A percentile compares a stretch with the other conserved stretches of the same genome.
These are phyloP conservation scores for Machaerirhynchus nigripectus DNA, from an alignment of 2,113 vertebrate species.

Conservation along the genomic window DNA sequence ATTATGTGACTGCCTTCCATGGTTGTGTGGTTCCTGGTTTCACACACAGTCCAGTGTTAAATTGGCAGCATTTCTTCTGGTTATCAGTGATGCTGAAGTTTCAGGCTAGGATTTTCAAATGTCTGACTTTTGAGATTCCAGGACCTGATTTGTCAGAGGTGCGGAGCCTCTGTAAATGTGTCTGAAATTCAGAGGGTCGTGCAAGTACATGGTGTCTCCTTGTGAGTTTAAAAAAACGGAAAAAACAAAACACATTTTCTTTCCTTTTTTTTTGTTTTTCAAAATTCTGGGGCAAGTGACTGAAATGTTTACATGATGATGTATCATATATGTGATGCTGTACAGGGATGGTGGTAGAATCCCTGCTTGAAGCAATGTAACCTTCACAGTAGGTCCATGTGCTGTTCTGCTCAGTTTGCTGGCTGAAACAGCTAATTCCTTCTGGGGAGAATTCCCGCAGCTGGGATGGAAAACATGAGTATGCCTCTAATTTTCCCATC, in stretches of 20 bases:
- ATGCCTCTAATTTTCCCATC: background rate
- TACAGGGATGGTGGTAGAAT: background rate
- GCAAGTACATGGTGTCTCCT: background rate
- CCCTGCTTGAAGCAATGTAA: background rate
- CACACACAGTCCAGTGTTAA: background rate
- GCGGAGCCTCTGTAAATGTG: background rate
- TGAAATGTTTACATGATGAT: background rate
- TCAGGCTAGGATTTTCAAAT: background rate
- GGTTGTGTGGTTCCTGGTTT: background rate
- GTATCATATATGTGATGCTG: background rate
- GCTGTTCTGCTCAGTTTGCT: background rate
- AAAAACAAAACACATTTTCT: no score
- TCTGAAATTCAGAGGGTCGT: background rate
- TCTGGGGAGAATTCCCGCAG: background rate
- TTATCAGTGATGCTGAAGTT: background rate
- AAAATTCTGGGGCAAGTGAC: background rate
- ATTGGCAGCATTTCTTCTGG: background rate
- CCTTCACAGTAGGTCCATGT: background rate
- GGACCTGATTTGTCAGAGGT: background rate
- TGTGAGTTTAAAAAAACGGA: background rate
- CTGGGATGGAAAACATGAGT: background rate
- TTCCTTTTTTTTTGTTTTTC: background rate
- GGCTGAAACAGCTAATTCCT: background rate
- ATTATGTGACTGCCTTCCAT: background rate
- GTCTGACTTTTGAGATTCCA: background rate